Evolutionary conservation across 2,888 invertebrate species (phyloP), one percentile per base, ranked within the genome.

Genomic region (Hemistola chrysoprasaria): DNA sequence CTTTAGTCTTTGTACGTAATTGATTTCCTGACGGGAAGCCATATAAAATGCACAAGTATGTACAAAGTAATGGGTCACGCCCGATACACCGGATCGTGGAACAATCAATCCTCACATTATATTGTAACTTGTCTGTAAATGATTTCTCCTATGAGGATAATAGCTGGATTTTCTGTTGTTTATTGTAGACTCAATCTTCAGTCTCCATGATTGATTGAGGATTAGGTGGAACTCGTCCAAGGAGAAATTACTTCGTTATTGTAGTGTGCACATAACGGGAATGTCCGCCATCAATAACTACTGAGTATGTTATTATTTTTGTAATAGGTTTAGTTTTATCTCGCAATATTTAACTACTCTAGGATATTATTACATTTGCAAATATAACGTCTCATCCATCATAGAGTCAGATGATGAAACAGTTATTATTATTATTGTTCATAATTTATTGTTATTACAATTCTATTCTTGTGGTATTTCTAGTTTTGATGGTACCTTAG

Each of bases 201-300:
- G 55, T 56, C n/a, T n/a, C n/a, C 64, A 78, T 80, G 81, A 81
- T 80, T 79, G 81, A 81, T 80, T 75, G 75, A 69, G 66, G 69
- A 71, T 76, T 75, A 71, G 62, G 66, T 70, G 75, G 71, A 80
- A 78, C 71, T 71, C 65, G 64, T 72, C 69, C 67, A 71, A 75
- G 65, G 62, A 61, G 62, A 73, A 76, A 77, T 74, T 71, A 76
- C 69, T 65, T 59, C 56, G 67, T 72, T 74, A 72, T 73, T 72
- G 47, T 50, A 47, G 40, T 48, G 51, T 59, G 55, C 55, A 62
- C 50, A 50, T 56, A 47, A 45, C 50, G 47, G 51, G 44, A 61
- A 63, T 58, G 54, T 56, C 35, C 46, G 50, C 53, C 58, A 62
- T 64, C 56, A 65, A 66, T 64, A 65, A 60, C 55, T 36, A 37